Conservation (phyloP, 1,140 invertebrate species). For the Bombus soroeensis region DNA sequence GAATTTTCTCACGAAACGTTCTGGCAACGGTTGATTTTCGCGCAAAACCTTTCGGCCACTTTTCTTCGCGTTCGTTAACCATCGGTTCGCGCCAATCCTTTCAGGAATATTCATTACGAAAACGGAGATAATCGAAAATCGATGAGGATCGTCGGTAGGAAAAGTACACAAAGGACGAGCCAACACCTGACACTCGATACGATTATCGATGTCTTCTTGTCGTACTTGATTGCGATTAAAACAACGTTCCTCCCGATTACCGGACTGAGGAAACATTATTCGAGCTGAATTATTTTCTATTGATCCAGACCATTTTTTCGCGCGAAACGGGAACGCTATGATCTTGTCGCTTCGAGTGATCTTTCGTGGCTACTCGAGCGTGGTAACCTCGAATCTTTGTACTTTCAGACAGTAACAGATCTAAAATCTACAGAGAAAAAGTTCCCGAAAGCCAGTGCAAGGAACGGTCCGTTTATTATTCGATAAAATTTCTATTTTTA, state of each 20-base stretch:
- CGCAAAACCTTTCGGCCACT: not conserved
- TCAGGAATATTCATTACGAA: slow-evolving; percentile 35
- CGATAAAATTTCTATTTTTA: no score
- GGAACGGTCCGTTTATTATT: no score
- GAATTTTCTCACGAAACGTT: no score
- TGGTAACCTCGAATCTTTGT: not conserved
- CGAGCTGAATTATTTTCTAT: not conserved
- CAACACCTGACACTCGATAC: slow-evolving; percentile 37
- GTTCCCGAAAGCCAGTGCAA: no score
- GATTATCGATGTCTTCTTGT: slow-evolving; percentile 21
- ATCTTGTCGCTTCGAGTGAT: not conserved
- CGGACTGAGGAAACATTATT: no score
- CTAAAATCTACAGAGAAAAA: not conserved
- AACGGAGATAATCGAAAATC: slow-evolving; percentile 42
- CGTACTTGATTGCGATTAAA: slow-evolving; percentile 5
- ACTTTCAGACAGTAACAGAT: not conserved
- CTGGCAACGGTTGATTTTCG: not conserved
- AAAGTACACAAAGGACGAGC: slow-evolving; percentile 21
- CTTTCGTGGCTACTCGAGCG: not conserved
- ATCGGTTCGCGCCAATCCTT: slow-evolving; percentile 25
- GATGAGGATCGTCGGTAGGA: not conserved
- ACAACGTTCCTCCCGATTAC: not conserved
- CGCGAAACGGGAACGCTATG: not conserved
- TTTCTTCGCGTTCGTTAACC: slow-evolving; percentile 16
- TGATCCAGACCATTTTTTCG: not conserved